These are phyloP conservation scores for Myathropa florea DNA, from an alignment of 2,888 invertebrate genomes.

Conservation along the genomic window DNA sequence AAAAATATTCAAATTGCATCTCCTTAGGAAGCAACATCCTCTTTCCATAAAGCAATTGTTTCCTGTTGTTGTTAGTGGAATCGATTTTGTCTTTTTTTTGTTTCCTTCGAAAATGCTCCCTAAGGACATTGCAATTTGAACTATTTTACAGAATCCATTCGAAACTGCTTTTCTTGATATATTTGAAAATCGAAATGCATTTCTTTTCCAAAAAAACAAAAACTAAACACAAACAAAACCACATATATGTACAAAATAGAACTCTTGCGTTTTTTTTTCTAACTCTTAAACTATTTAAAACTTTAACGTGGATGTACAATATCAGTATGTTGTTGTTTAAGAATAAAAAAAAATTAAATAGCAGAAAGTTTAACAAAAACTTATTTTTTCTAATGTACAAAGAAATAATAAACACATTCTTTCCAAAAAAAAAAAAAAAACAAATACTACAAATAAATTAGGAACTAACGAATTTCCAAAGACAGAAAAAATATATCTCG, in stretches of 20 bases:
- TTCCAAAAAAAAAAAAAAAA: slow-evolving; percentile 29
- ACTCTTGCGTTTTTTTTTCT: slow-evolving; percentile 5
- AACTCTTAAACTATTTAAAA: neutral
- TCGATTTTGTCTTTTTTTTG: neutral
- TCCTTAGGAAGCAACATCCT: slow-evolving; percentile 27
- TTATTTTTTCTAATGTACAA: slow-evolving; percentile 61
- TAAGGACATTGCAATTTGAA: slow-evolving; percentile 45
- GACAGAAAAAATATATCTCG: slow-evolving; percentile 35
- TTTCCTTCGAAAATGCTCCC: slow-evolving; percentile 10
- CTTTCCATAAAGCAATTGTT: slow-evolving; percentile 24
- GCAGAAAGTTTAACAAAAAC: neutral
- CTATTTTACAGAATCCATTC: slow-evolving; percentile 39
- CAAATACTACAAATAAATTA: slow-evolving; percentile 54
- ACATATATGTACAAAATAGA: slow-evolving; percentile 48
- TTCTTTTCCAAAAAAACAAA: slow-evolving; percentile 6
- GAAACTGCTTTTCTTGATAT: slow-evolving; percentile 19
- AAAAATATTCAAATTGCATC: slow-evolving; percentile 30
- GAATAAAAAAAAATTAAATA: slow-evolving; percentile 30
- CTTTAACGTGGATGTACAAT: slow-evolving; percentile 49
- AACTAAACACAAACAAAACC: slow-evolving; percentile 11
- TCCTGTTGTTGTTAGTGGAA: slow-evolving; percentile 18
- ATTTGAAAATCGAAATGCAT: too few species aligned
- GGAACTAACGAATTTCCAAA: slow-evolving; percentile 67
- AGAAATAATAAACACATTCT: slow-evolving; percentile 11
- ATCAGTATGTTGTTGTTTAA: slow-evolving; percentile 46